Base-by-base conservation (phyloP, 2,797 vertebrate species). In the Nannoperca obscura region DNA sequence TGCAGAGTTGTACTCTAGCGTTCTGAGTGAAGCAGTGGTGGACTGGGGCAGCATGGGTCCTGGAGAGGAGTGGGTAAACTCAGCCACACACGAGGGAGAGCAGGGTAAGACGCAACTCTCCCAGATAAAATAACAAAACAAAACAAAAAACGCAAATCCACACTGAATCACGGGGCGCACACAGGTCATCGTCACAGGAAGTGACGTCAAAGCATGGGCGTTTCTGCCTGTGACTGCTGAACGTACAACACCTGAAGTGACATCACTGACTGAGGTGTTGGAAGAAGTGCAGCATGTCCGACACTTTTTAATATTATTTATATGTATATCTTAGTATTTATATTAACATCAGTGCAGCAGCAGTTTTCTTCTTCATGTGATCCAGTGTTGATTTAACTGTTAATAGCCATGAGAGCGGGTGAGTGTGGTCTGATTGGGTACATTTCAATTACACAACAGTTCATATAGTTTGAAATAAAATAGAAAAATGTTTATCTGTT, bases 1-100 rank as follows among this genome's bases (percentile, higher is more conserved):
- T 80, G 89, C 94, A 96, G 95, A 95, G 76, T 89, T 92, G 92
- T 94, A 95, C 90, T 94, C 94, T 84, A 91, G 92, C 81, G 91
- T 95, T 91, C 93, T 96, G 86, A 92, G 92, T 78, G 93, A 90
- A 17, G 90, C 93, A 70, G 92, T 93, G 82, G 89, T 93, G 92
- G 93, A 96, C 88, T 95, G 94, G 92, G 95, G 92, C 93, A 91
- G 89, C 93, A 81, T 88, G 87, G 90, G 86, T 73, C 80, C 93
- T 0, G 93, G 81, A 83, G 90, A 91, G 89, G 88, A 91, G 72
- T 94, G 92, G 91, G 91, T 92, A 87, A 92, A 91, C 76, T 85
- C 92, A 69, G 64, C 85, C 82, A 54, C 80, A 84, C 57, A 76
- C 6, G 68, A 87, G 86, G 76, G 74, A 68, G 87, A 94, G 82